Conservation (phyloP, 2,113 vertebrate genomes). For the Myotis lucifugus region DNA sequence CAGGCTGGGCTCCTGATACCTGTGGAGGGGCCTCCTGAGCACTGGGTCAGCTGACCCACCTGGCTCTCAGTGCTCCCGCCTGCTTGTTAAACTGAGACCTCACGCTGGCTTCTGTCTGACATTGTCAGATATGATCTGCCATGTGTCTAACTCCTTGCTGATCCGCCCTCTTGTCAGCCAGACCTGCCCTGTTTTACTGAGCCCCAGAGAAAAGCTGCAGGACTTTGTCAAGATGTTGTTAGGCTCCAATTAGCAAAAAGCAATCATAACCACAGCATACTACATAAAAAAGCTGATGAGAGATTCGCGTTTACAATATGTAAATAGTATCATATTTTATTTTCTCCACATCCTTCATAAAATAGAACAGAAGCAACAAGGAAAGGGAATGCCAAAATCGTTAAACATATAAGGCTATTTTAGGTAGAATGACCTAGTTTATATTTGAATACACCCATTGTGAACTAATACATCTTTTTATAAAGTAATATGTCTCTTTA, state of each 20-base stretch:
- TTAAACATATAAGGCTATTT: background rate
- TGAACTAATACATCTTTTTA: background rate
- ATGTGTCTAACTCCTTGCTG: background rate
- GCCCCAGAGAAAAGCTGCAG: background rate
- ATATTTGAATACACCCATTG: background rate
- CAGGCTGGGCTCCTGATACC: background rate
- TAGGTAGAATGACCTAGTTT: background rate
- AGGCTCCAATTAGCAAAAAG: background rate
- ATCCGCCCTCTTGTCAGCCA: background rate
- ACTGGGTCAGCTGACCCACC: fast-evolving
- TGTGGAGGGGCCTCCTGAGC: fast-evolving
- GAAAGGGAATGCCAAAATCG: background rate
- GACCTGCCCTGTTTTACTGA: background rate
- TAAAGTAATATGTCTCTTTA: background rate
- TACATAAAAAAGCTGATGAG: background rate
- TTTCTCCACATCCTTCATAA: background rate
- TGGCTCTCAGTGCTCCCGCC: background rate
- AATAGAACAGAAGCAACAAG: background rate
- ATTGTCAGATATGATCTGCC: background rate
- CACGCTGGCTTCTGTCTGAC: background rate
- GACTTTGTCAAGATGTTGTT: background rate
- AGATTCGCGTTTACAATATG: too few relatives aligned
- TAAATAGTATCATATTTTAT: background rate
- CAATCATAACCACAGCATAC: too few relatives aligned
- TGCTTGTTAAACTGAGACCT: background rate